A percentile compares a stretch with the other conserved stretches of the same genome.
Evolutionary conservation across 2,797 vertebrate species (phyloP).

Genomic region (Sylvilagus floridanus): DNA sequence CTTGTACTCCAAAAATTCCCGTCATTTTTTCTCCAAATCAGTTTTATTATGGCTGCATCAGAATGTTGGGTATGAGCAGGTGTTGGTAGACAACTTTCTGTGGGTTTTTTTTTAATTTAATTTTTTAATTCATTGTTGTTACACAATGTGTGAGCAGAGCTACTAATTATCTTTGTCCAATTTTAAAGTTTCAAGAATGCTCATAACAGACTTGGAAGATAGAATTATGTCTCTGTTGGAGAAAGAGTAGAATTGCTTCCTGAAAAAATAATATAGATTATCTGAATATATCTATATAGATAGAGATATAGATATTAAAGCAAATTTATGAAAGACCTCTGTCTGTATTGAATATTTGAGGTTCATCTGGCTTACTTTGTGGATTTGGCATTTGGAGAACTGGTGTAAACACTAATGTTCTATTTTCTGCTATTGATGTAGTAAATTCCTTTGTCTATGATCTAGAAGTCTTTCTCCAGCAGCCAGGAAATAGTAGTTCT

Average conservation of each 20-base stretch:
- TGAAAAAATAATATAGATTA: background rate
- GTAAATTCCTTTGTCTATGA: background rate
- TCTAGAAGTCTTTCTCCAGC: background rate
- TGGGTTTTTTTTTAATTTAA: background rate
- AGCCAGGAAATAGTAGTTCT: background rate
- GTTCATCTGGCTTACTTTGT: background rate
- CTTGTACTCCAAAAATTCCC: background rate
- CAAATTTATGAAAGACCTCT: background rate
- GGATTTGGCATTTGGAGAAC: background rate
- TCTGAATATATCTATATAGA: background rate
- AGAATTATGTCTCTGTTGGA: background rate
- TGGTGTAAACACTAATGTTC: background rate
- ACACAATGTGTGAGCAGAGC: background rate
- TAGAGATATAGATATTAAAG: background rate
- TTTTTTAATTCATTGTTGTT: too few species aligned
- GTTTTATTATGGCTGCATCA: background rate
- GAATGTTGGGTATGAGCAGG: background rate
- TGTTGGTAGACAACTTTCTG: background rate
- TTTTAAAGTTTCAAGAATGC: background rate
- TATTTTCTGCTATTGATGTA: background rate
- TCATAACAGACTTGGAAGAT: background rate
- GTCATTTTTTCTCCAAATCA: background rate
- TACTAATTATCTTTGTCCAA: background rate
- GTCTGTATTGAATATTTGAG: background rate
- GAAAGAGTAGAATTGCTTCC: background rate